A percentile compares a stretch with the other conserved stretches of the same genome.
phyloP scores from a whole-genome alignment of 2,888 invertebrate species.

The Sinohyriopsis cumingii region DNA sequence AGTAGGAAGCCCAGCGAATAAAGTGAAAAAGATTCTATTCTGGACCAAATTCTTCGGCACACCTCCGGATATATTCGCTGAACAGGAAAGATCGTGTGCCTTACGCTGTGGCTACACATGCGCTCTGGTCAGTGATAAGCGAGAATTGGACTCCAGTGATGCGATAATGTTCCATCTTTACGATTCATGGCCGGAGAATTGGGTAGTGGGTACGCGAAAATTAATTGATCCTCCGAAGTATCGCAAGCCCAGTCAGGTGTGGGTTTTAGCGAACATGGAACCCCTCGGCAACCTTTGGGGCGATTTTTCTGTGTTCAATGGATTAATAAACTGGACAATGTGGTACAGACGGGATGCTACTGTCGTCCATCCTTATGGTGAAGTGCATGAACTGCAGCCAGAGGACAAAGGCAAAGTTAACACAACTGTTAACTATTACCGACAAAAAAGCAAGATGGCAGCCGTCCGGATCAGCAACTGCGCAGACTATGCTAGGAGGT shows the following conservation, averaged over 20 bases:
- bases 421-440: slow-evolving; percentile 4
- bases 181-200: slow-evolving; percentile 15
- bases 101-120: slow-evolving; percentile 12
- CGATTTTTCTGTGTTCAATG: slow-evolving; percentile 14
- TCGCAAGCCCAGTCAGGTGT: slow-evolving; percentile 28
- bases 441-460: slow-evolving; percentile 2
- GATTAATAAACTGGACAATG: slow-evolving; percentile 25
- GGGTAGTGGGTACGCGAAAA: slow-evolving; percentile 28
- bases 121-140: slow-evolving; percentile 15
- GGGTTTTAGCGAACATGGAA: slow-evolving; percentile 21
- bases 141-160: slow-evolving; percentile 13
- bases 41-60: too few species aligned
- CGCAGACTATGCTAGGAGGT: slow-evolving; percentile 20
- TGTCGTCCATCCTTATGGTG: slow-evolving; percentile 17
- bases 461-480: slow-evolving; percentile 23
- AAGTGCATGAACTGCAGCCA: slow-evolving; percentile 2
- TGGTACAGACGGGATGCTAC: slow-evolving; percentile 13
- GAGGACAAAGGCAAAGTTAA: slow-evolving; percentile 1
- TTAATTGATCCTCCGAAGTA: slow-evolving; percentile 31
- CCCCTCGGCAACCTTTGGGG: slow-evolving; percentile 22
- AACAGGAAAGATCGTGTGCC: too few species aligned
- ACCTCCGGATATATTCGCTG: too few species aligned
- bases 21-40: too few species aligned
- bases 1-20: too few species aligned
- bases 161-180: slow-evolving; percentile 22